phyloP scores from a whole-genome alignment of 2,113 vertebrate genomes.

The Nycticebus coucang region DNA sequence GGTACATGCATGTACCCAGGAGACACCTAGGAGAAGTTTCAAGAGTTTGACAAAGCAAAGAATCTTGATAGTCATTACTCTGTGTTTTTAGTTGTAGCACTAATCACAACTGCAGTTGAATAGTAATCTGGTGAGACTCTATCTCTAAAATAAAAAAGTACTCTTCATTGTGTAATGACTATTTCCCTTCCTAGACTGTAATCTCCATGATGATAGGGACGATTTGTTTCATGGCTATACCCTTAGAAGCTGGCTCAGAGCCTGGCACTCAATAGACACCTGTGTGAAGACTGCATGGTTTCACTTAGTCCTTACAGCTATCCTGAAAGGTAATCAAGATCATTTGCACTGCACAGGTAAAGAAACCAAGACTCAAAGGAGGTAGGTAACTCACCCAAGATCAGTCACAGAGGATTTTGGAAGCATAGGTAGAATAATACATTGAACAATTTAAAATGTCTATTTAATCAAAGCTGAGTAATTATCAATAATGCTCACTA shows the following conservation, averaged over 20 bases:
- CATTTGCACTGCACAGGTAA: not conserved
- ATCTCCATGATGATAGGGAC: not conserved
- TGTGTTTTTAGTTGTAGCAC: not conserved
- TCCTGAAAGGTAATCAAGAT: not conserved
- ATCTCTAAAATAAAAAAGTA: not conserved
- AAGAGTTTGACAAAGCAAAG: not conserved
- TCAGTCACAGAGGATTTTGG: slow-evolving; percentile 37
- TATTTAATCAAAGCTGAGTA: slow-evolving; percentile 66
- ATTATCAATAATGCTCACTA: slow-evolving; percentile 50
- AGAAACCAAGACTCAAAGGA: slow-evolving; percentile 29
- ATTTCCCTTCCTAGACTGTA: not conserved
- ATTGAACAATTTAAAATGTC: slow-evolving; percentile 36
- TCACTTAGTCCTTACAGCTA: not conserved
- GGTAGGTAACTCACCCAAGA: not conserved
- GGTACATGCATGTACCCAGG: not conserved
- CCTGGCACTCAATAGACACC: not conserved
- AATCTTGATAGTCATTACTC: not conserved
- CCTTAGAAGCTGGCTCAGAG: not conserved
- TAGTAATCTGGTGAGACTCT: not conserved
- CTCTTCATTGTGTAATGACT: not conserved
- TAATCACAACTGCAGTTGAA: not conserved
- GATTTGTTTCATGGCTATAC: not conserved
- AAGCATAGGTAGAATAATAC: slow-evolving; percentile 43
- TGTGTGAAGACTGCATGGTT: not conserved
- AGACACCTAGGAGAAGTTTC: not conserved